These are phyloP conservation scores for Dynastes hyllus DNA, from an alignment of 2,888 invertebrate genomes.

Conservation along the genomic window DNA sequence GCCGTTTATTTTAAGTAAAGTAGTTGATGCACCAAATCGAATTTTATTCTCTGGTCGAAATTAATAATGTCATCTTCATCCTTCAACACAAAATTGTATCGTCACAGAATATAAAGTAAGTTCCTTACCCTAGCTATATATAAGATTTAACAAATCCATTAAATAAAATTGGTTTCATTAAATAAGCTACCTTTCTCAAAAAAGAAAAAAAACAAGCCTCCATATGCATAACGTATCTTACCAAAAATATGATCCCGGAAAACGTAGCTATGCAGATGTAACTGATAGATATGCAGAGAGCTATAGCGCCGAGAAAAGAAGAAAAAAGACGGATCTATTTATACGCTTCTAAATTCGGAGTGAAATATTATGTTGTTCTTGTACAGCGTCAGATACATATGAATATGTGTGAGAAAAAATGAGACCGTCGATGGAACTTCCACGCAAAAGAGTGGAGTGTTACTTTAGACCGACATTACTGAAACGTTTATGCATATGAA, in stretches of 20 bases:
- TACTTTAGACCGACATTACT: slow-evolving; percentile 13
- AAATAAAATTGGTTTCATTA: background rate
- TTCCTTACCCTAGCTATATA: no score
- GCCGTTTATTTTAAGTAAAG: no score
- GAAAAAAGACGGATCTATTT: slow-evolving; percentile 48
- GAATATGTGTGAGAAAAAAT: slow-evolving; percentile 43
- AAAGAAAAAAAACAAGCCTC: background rate
- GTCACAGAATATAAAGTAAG: no score
- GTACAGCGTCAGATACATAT: slow-evolving; percentile 49
- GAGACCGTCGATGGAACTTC: slow-evolving; percentile 25
- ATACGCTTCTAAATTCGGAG: slow-evolving; percentile 50
- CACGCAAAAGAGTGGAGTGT: slow-evolving; percentile 5
- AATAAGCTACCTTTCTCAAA: background rate
- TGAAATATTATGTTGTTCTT: slow-evolving; percentile 49
- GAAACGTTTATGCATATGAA: slow-evolving; percentile 9
- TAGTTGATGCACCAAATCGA: no score
- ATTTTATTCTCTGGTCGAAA: no score
- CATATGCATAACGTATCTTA: slow-evolving; percentile 10
- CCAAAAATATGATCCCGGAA: slow-evolving; percentile 40
- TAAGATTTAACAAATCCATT: no score
- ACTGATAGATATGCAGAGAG: slow-evolving; percentile 42
- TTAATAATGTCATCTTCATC: no score
- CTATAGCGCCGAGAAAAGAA: slow-evolving; percentile 34
- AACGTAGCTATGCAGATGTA: slow-evolving; percentile 40
- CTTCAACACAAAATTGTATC: no score